phyloP scores from a whole-genome alignment of 2,888 invertebrate genomes.

The Meteorus cinctellus region DNA sequence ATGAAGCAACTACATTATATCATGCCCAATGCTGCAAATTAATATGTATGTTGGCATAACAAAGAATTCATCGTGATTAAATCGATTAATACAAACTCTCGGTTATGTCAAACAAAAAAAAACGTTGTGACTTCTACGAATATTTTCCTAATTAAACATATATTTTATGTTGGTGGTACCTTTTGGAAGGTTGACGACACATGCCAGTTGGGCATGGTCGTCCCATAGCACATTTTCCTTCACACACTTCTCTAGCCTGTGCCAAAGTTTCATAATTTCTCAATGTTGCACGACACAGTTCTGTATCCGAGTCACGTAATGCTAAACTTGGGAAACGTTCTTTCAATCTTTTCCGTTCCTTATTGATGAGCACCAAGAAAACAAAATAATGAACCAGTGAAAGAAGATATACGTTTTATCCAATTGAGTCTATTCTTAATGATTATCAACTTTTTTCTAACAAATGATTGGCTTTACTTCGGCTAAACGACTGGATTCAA shows the following conservation, averaged over 20 bases:
- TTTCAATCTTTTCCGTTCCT: slow-evolving; percentile 89
- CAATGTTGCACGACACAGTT: slow-evolving; percentile 85
- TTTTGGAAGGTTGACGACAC: slow-evolving; percentile 75
- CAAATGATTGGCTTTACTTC: slow-evolving; percentile 77
- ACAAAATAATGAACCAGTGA: neutral
- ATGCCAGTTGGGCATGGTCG: slow-evolving; percentile 90
- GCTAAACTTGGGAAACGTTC: slow-evolving; percentile 89
- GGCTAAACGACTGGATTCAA: slow-evolving; percentile 84
- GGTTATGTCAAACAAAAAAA: slow-evolving; percentile 13
- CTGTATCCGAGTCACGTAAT: slow-evolving; percentile 81
- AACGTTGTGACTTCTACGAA: slow-evolving; percentile 22
- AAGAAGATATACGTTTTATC: neutral
- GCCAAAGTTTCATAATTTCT: slow-evolving; percentile 89
- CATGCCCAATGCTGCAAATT: slow-evolving; percentile 6
- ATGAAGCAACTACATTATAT: slow-evolving; percentile 6
- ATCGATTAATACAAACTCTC: neutral
- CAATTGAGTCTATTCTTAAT: neutral
- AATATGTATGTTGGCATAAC: slow-evolving; percentile 2
- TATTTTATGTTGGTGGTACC: slow-evolving; percentile 59
- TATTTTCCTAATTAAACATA: slow-evolving; percentile 11
- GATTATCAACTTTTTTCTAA: neutral
- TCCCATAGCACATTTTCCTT: slow-evolving; percentile 89
- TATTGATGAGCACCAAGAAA: slow-evolving; percentile 48
- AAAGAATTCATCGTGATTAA: neutral
- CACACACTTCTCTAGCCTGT: slow-evolving; percentile 86